Base-by-base conservation (phyloP, 2,113 vertebrate genomes). In the Stigmatopora argus region DNA sequence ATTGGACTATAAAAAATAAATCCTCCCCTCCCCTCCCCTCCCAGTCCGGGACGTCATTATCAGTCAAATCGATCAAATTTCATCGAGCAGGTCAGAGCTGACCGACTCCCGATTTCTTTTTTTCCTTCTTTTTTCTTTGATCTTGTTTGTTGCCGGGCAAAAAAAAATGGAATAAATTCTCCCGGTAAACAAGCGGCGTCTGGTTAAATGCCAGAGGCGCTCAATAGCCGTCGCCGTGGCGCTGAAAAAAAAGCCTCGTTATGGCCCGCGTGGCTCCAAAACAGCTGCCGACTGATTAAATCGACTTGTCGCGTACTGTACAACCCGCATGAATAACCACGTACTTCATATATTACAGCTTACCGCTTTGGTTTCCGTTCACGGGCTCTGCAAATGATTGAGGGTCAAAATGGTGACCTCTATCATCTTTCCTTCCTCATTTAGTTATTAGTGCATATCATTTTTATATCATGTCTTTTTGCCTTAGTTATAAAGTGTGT, bases 141-240 rank as follows among this genome's bases (percentile, higher is more conserved):
- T 13, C n/a, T 2, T 19, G 7, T 48, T 41, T 2, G 31, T 61
- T 15, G 41, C 21, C 19, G 44, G 41, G 17, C 31, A 8, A 6
- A 64, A 60, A 60, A 60, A 60, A 35, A 11, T 19, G 58, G 41
- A 61, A 35, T 1, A 2, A 52, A 59, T 51, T 38, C 38, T 61
- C n/a, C 45, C 12, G 7, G 41, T 61, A 61, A 61, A 61, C 41
- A 61, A 61, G 59, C 8, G n/a, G 18, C 44, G 59, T 61, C 38
- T 61, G n/a, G 19, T 46, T 57, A 18, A 73, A 51, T 64, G 47
- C 12, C 18, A 11, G 17, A 52, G 21, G 6, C 11, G 10, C n/a
- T 72, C 66, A 45, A 38, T 69, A 71, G 21, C 9, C 38, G 3
- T n/a, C n/a, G n/a, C n/a, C n/a, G n/a, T n/a, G n/a, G n/a, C n/a